phyloP scores from a whole-genome alignment of 2,888 invertebrate species.

The Germaria angustata region DNA sequence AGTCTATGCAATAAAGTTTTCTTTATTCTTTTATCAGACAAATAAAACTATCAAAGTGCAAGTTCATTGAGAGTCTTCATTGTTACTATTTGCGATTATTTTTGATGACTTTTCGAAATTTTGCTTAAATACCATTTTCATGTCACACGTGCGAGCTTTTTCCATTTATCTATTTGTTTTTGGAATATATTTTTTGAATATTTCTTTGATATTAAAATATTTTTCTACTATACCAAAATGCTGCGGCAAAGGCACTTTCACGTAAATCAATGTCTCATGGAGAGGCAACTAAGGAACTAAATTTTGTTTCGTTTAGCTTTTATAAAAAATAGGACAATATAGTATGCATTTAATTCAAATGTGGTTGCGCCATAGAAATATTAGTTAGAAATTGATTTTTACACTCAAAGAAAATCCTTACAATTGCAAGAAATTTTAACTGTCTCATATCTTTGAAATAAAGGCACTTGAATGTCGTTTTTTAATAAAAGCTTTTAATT shows the following conservation, averaged over 20 bases:
- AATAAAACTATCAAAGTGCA: slow-evolving; percentile 16
- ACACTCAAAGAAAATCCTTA: slow-evolving; percentile 38
- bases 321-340: slow-evolving; percentile 21
- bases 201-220: neutral
- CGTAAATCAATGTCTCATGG: neutral
- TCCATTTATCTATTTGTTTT: neutral
- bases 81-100: neutral
- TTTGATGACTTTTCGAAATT: neutral
- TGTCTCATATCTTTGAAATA: too few species aligned
- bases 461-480: too few species aligned
- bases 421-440: too few species aligned
- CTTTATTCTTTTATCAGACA: slow-evolving; percentile 12
- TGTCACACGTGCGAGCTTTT: neutral
- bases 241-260: neutral
- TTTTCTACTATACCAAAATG: neutral
- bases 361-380: slow-evolving; percentile 33
- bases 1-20: slow-evolving; percentile 7
- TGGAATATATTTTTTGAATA: neutral
- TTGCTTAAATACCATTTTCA: neutral
- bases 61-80: neutral
- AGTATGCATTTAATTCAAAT: neutral
- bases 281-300: slow-evolving; percentile 14
- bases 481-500: too few species aligned
- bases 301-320: slow-evolving; percentile 28
- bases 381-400: neutral